These are phyloP conservation scores for Clitarchus hookeri DNA, from an alignment of 2,888 invertebrate genomes.

Conservation along the genomic window DNA sequence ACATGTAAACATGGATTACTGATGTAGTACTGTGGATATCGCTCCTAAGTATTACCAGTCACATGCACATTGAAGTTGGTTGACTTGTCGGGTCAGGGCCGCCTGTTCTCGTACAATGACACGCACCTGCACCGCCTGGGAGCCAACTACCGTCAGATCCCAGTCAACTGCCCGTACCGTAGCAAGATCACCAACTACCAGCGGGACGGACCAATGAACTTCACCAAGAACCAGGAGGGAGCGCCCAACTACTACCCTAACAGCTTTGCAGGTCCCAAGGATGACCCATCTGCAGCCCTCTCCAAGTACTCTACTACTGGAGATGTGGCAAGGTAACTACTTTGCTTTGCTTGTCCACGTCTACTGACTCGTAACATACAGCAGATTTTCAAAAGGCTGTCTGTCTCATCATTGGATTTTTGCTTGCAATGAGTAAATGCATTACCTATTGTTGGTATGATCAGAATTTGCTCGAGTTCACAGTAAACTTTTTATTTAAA, in stretches of 20 bases:
- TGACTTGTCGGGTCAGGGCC: slow-evolving; percentile 61
- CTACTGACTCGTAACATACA: too few relatives aligned
- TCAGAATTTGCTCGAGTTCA: too few relatives aligned
- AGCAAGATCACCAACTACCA: slow-evolving; percentile 71
- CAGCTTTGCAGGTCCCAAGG: slow-evolving; percentile 87
- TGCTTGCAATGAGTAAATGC: too few relatives aligned
- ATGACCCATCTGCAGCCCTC: slow-evolving; percentile 66
- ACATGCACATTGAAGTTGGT: too few relatives aligned
- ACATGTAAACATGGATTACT: too few relatives aligned
- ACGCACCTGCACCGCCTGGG: slow-evolving; percentile 92
- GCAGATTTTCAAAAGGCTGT: too few relatives aligned
- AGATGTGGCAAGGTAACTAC: slow-evolving; percentile 66
- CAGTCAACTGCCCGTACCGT: slow-evolving; percentile 91
- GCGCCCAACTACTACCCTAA: slow-evolving; percentile 97
- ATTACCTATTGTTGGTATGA: too few relatives aligned
- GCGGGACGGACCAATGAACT: slow-evolving; percentile 82
- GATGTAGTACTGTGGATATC: too few relatives aligned
- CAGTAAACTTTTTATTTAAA: too few relatives aligned
- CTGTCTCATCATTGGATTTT: too few relatives aligned
- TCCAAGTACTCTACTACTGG: slow-evolving; percentile 68
- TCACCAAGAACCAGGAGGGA: slow-evolving; percentile 78
- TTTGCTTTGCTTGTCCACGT: too few relatives aligned
- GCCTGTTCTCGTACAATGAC: slow-evolving; percentile 87
- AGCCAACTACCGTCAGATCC: slow-evolving; percentile 88
- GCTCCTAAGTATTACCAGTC: too few relatives aligned